A percentile compares a stretch with the other conserved stretches of the same genome.
phyloP scores from a whole-genome alignment of 2,113 vertebrate genomes.

The Ptyas mucosa region DNA sequence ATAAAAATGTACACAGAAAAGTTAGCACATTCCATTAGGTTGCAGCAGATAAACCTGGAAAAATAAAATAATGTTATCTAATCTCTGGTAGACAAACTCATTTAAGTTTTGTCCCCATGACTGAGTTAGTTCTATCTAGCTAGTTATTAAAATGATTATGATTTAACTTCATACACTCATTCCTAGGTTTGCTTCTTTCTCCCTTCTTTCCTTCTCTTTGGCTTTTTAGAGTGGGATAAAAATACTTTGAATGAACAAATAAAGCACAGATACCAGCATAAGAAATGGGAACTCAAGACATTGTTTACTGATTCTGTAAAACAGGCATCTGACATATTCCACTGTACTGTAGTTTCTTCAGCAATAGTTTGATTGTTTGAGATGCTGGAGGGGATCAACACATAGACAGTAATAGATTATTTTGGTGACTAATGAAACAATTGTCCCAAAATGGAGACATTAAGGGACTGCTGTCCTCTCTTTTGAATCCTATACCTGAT shows the following conservation, averaged over 20 bases:
- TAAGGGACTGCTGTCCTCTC: background rate
- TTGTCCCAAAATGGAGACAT: background rate
- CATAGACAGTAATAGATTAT: background rate
- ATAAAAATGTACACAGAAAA: background rate
- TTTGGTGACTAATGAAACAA: background rate
- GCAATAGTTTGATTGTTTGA: background rate
- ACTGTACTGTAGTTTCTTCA: background rate
- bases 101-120: background rate
- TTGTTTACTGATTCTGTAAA: background rate
- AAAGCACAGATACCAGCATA: background rate
- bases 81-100: background rate
- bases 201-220: background rate
- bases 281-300: background rate
- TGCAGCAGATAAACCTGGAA: too few relatives aligned
- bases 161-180: background rate
- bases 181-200: background rate
- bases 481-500: background rate
- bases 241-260: background rate
- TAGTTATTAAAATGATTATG: background rate
- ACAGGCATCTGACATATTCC: background rate
- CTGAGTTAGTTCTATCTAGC: background rate
- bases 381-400: background rate
- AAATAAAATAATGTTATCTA: background rate
- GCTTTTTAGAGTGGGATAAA: background rate
- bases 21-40: background rate